Conservation (phyloP, 92 coral and sea anemone genomes). For the Hydrozoanthus gracilis region DNA sequence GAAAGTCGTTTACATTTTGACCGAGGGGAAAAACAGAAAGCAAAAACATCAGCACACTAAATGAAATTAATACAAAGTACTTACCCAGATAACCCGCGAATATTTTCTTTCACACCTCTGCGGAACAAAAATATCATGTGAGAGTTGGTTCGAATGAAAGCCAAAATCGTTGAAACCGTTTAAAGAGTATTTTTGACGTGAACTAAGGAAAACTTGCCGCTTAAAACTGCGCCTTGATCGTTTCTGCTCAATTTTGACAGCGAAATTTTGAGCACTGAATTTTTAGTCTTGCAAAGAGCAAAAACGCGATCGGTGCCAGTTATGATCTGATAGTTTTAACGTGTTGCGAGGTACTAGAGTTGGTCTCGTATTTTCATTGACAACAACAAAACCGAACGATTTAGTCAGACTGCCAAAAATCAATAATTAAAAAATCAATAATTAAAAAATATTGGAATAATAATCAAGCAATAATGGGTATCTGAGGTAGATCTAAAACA, state of each 20-base stretch:
- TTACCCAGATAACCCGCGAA: constrained; percentile 88
- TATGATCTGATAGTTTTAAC: not conserved
- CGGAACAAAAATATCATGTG: not conserved
- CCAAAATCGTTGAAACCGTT: not conserved
- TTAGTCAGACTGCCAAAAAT: constrained; percentile 18
- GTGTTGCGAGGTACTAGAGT: not conserved
- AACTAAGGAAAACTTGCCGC: not conserved
- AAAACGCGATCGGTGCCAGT: not conserved
- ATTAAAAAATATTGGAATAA: not conserved
- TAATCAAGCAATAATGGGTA: not conserved
- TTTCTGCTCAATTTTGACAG: constrained; percentile 35
- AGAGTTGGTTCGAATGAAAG: not conserved
- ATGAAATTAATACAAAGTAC: not conserved
- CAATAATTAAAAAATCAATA: constrained; percentile 23
- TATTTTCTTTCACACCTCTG: constrained; percentile 90
- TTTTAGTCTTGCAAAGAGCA: not conserved
- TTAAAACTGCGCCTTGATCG: constrained; percentile 19
- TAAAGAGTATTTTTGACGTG: not conserved
- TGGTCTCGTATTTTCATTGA: not conserved
- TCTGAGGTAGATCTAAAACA: not conserved
- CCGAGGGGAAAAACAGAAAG: not conserved
- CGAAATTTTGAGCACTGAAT: not conserved
- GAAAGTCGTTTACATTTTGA: not conserved
- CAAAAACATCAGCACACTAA: not conserved
- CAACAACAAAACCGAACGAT: constrained; percentile 2